Evolutionary conservation across 2,113 vertebrate species (phyloP).

Genomic region (Myotis brandtii): DNA sequence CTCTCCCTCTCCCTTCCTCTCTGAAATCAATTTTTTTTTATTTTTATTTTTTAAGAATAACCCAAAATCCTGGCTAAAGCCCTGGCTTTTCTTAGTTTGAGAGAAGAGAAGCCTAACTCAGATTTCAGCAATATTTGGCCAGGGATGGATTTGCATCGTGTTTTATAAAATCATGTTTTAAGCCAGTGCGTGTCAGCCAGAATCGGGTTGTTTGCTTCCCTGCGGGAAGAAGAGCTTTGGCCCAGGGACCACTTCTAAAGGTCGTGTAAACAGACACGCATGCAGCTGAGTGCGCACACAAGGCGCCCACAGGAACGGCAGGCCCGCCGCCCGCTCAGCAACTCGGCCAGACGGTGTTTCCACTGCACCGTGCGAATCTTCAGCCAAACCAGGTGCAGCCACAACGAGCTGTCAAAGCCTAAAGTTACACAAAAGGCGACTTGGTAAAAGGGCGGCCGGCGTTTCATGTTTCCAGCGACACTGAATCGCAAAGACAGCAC

Average conservation of each 20-base stretch:
- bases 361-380: neutral
- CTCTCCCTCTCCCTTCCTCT: no score
- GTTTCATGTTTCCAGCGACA: neutral
- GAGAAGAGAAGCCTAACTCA: neutral
- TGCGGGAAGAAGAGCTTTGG: neutral
- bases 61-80: no score
- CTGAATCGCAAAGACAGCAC: conserved; percentile 42
- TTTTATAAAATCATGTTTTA: conserved; percentile 46
- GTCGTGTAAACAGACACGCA: neutral
- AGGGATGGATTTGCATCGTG: neutral
- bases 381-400: neutral
- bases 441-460: neutral
- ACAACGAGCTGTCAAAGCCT: neutral
- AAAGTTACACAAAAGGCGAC: neutral
- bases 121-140: conserved; percentile 2
- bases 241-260: neutral
- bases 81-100: neutral
- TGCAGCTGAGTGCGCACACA: neutral
- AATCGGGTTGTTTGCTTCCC: neutral
- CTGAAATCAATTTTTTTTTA: no score
- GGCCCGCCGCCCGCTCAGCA: neutral
- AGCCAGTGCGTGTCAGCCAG: neutral
- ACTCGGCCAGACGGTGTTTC: neutral
- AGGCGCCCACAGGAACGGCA: neutral
- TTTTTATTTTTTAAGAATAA: no score